Percentiles rank a stretch among this genome's conserved stretches.
Conservation (phyloP, 1,140 invertebrate species). For the Pogonus chalceus region DNA sequence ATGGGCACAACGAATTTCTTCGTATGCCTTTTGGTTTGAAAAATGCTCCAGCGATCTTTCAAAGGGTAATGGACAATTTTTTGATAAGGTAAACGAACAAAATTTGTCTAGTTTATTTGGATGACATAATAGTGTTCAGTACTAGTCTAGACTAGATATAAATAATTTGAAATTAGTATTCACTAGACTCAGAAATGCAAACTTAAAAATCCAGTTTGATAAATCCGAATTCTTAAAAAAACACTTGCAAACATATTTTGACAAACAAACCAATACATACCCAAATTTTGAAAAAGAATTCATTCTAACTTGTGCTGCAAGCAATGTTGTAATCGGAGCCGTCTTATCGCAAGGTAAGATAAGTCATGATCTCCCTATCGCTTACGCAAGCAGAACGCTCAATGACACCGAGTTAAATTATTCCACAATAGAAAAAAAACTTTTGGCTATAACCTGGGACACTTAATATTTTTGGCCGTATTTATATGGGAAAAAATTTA, state of each 20-base stretch:
- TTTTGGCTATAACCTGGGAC: constrained; percentile 32
- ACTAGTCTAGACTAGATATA: constrained; percentile 18
- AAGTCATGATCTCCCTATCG: constrained; percentile 21
- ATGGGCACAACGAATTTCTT: constrained; percentile 19
- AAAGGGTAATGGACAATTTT: constrained; percentile 32
- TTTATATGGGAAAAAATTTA: constrained; percentile 29
- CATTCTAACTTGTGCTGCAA: constrained; percentile 22
- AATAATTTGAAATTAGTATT: constrained; percentile 20
- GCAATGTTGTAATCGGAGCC: constrained; percentile 18
- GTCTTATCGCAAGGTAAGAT: constrained; percentile 25
- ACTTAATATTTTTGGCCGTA: constrained; percentile 35
- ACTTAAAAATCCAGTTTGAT: constrained; percentile 25
- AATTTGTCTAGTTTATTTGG: constrained; percentile 31
- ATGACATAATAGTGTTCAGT: constrained; percentile 22
- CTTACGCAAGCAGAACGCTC: constrained; percentile 24
- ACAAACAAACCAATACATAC: constrained; percentile 17
- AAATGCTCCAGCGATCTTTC: constrained; percentile 34
- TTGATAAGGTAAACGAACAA: constrained; percentile 24
- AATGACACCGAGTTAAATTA: constrained; percentile 24
- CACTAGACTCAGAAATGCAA: constrained; percentile 17
- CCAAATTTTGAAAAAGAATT: constrained; percentile 26
- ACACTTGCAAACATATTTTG: constrained; percentile 6
- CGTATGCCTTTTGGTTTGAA: constrained; percentile 24
- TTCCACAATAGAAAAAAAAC: constrained; percentile 26
- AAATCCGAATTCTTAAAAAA: constrained; percentile 26